Conservation (phyloP, 37 sponge, comb jelly and placozoan species). For the Chondrosia reniformis region DNA sequence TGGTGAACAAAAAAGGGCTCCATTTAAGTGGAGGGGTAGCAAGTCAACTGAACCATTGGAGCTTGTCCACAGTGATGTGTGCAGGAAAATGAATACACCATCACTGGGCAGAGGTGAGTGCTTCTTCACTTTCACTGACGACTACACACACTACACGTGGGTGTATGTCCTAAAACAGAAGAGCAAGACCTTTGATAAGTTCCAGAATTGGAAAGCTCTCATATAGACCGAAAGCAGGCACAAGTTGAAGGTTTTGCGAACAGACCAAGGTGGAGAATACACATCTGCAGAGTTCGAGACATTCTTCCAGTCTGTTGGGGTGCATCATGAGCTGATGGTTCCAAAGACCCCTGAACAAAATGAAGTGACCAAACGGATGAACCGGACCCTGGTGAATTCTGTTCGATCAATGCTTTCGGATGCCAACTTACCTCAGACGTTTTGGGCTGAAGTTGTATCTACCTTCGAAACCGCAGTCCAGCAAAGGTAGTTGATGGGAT, state of each 20-base stretch:
- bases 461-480: conserved; percentile 13
- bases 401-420: conserved; percentile 25
- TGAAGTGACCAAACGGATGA: conserved; percentile 30
- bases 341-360: conserved; percentile 30
- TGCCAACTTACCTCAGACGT: conserved; percentile 8
- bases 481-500: conserved; percentile 39
- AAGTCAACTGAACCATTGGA: conserved; percentile 31
- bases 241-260: conserved; percentile 2
- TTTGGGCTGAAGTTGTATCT: conserved; percentile 20
- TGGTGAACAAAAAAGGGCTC: conserved; percentile 46
- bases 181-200: conserved; percentile 5
- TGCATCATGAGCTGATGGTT: conserved; percentile 22
- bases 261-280: conserved; percentile 25
- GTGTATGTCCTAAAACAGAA: conserved; percentile 36
- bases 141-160: conserved; percentile 38
- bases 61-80: conserved; percentile 50
- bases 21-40: conserved; percentile 18
- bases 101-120: conserved; percentile 49
- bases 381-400: conserved; percentile 14
- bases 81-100: conserved; percentile 33
- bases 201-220: conserved; percentile 29
- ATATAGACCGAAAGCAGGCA: neutral
- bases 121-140: conserved; percentile 46
- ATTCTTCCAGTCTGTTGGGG: conserved; percentile 5
- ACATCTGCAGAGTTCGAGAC: conserved; percentile 19